Evolutionary conservation across 2,113 vertebrate species (phyloP), one percentile per base, ranked within the genome.

Genomic region (Lates calcarifer): DNA sequence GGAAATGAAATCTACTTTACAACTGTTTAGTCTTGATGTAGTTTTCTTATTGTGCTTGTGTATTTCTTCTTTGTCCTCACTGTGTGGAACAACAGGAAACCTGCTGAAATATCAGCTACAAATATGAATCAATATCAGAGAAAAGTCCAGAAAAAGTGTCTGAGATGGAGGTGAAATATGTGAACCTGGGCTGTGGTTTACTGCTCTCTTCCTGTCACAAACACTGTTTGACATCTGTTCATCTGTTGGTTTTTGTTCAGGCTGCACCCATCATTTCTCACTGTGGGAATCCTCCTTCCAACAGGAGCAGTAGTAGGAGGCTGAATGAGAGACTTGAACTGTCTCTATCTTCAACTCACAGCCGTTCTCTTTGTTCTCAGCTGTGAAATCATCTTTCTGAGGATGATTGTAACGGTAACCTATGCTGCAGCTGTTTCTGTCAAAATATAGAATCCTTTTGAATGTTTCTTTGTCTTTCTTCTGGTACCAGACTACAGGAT

Each of bases 401-500:
- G 64, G 41, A 75, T 86, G 74, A 64, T 1, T n/a, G n/a, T n/a
- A n/a, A n/a, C n/a, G n/a, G n/a, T n/a, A n/a, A n/a, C n/a, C n/a
- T n/a, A n/a, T n/a, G n/a, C n/a, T 55, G 24, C 18, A 62, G 4
- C 20, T 0, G 1, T 0, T n/a, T 6, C 0, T 24, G 1, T 35
- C 0, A 45, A 74, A 31, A 12, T 0, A 0, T 2, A 79, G 28
- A 61, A 82, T 75, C 6, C 0, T 0, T 66, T 0, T 83, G 60
- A 87, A 76, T 43, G 79, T 39, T 31, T 74, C 56, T 31, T 47
- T 24, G 3, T 82, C 79, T 79, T 39, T 83, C 70, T 81, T 77
- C 73, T 85, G 83, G 61, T 26, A 56, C 73, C 83, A 86, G 33
- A 0, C 15, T 0, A 77, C 18, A 18, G 24, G 9, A 4, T 0